Percentiles rank a stretch among this genome's conserved stretches.
Conservation (phyloP, 1,140 invertebrate genomes). For the Trachymyrmex septentrionalis region DNA sequence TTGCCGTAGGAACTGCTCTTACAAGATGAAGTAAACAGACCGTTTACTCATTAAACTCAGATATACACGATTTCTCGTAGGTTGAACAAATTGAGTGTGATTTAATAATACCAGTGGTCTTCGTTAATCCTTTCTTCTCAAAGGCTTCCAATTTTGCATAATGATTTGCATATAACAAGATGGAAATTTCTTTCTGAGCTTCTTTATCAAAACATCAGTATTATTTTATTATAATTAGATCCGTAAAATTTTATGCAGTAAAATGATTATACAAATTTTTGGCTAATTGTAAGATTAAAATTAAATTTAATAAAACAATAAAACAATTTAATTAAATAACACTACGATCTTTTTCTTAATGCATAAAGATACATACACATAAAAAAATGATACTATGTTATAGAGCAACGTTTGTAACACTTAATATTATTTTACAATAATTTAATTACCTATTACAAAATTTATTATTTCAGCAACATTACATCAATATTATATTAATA, state of each 20-base stretch:
- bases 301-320: background rate
- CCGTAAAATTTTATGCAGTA: background rate
- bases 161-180: background rate
- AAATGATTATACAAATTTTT: background rate
- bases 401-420: background rate
- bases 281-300: background rate
- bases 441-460: background rate
- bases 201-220: background rate
- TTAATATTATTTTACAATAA: background rate
- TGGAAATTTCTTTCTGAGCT: background rate
- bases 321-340: background rate
- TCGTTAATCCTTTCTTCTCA: background rate
- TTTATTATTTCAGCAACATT: background rate
- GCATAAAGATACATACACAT: too few relatives aligned
- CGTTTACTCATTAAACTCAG: slow-evolving; percentile 2
- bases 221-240: background rate
- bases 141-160: background rate
- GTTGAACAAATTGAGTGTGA: background rate
- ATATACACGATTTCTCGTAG: background rate
- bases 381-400: background rate
- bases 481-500: background rate
- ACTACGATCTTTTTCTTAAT: too few relatives aligned
- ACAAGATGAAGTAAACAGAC: background rate
- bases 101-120: background rate
- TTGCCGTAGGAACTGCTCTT: background rate